These are phyloP conservation scores for Stenichneumon culpator DNA, from an alignment of 2,888 invertebrate genomes.

Conservation along the genomic window DNA sequence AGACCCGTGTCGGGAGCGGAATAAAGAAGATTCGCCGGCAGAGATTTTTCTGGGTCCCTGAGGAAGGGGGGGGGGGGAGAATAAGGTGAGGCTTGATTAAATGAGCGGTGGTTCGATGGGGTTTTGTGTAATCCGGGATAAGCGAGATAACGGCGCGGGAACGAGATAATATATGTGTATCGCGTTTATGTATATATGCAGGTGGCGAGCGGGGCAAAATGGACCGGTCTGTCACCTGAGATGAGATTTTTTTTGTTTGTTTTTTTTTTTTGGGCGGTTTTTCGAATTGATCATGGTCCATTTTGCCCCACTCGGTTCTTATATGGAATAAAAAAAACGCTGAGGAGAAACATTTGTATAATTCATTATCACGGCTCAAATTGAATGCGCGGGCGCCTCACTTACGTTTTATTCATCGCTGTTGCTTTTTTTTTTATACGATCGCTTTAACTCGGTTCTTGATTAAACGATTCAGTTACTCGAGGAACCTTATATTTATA, in stretches of 20 bases:
- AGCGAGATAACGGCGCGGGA: background rate
- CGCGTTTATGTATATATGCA: too few relatives aligned
- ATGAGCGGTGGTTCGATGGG: background rate
- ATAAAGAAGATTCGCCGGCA: conserved; percentile 29
- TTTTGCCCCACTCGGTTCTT: too few relatives aligned
- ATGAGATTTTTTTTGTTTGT: too few relatives aligned
- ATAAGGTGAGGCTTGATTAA: conserved; percentile 22
- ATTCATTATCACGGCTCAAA: background rate
- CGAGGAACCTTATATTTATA: background rate
- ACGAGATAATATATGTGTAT: background rate
- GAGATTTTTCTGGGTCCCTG: background rate
- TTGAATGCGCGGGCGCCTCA: background rate
- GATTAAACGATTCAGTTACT: background rate
- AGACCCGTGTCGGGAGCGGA: background rate
- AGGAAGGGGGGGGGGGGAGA: background rate
- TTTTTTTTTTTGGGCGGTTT: too few relatives aligned
- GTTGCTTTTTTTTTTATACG: background rate
- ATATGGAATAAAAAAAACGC: background rate
- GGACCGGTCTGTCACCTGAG: too few relatives aligned
- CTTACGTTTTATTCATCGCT: background rate
- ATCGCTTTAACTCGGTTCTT: background rate
- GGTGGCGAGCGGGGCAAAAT: too few relatives aligned
- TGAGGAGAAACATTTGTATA: background rate
- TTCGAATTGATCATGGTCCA: too few relatives aligned
- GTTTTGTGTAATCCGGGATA: conserved; percentile 19